Conservation (phyloP, 2,888 invertebrate species). For the Malthinus flaveolus region DNA sequence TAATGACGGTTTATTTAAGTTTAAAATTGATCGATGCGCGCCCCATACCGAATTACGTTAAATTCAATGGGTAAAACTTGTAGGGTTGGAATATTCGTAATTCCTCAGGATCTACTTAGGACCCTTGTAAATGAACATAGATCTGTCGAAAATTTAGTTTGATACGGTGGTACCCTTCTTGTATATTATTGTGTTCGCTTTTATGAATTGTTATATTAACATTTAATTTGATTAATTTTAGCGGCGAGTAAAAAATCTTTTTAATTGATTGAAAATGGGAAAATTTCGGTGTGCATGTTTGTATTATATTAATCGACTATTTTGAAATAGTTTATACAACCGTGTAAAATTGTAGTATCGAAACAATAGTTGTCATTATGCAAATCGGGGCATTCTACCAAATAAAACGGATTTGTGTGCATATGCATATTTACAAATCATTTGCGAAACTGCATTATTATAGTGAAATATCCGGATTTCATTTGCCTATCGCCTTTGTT, state of each 20-base stretch:
- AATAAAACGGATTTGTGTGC: constrained; percentile 10
- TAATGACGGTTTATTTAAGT: constrained; percentile 32
- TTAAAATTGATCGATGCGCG: constrained; percentile 41
- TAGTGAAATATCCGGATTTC: constrained; percentile 5
- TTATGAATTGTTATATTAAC: neutral
- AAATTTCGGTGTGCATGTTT: neutral
- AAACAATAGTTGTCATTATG: constrained; percentile 4
- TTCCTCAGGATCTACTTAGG: constrained; percentile 34
- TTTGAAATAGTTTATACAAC: constrained; percentile 1
- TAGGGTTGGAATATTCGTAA: constrained; percentile 31
- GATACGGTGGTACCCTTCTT: constrained; percentile 14
- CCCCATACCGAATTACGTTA: constrained; percentile 36
- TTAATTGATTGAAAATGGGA: constrained; percentile 1
- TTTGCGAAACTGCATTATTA: constrained; percentile 10
- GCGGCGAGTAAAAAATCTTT: neutral
- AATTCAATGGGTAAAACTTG: constrained; percentile 38
- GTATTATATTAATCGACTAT: neutral
- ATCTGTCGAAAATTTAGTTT: constrained; percentile 31
- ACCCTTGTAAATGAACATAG: constrained; percentile 39
- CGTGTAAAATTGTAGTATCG: constrained; percentile 1
- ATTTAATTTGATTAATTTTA: neutral
- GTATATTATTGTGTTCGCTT: constrained; percentile 4
- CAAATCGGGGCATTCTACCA: constrained; percentile 7
- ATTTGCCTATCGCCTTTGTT: constrained; percentile 2
- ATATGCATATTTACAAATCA: constrained; percentile 14